Conservation (phyloP, 2,888 invertebrate genomes). For the Neoaliturus tenellus region DNA sequence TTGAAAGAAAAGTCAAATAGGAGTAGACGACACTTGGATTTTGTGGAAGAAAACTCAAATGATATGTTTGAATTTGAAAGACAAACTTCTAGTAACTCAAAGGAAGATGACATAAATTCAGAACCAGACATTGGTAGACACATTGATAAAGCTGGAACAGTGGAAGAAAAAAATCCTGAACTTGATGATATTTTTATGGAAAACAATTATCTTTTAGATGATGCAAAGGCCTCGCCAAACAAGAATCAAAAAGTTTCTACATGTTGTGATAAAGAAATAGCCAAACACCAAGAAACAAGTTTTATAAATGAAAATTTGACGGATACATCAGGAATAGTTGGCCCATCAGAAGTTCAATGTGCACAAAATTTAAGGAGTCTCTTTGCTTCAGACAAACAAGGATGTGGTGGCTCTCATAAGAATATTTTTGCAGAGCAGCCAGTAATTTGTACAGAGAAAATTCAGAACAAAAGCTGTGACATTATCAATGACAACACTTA, state of each 20-base stretch:
- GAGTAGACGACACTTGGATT: slow-evolving; percentile 41
- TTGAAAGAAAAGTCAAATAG: slow-evolving; percentile 6
- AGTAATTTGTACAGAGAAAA: background rate
- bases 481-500: background rate
- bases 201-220: background rate
- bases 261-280: background rate
- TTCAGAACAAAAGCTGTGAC: background rate
- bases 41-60: slow-evolving; percentile 14
- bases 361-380: background rate
- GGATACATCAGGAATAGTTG: slow-evolving; percentile 1
- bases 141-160: background rate
- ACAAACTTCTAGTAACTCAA: background rate
- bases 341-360: background rate
- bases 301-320: background rate
- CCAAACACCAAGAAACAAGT: background rate
- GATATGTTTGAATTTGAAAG: slow-evolving; percentile 23
- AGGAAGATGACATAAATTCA: background rate
- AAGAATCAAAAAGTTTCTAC: background rate
- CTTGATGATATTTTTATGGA: slow-evolving; percentile 18
- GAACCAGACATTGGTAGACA: background rate
- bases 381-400: background rate
- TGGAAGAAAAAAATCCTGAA: background rate
- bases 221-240: background rate
- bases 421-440: background rate
- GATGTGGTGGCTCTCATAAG: background rate